Conservation (phyloP, 1,140 invertebrate genomes). For the Antheraea mylitta region DNA sequence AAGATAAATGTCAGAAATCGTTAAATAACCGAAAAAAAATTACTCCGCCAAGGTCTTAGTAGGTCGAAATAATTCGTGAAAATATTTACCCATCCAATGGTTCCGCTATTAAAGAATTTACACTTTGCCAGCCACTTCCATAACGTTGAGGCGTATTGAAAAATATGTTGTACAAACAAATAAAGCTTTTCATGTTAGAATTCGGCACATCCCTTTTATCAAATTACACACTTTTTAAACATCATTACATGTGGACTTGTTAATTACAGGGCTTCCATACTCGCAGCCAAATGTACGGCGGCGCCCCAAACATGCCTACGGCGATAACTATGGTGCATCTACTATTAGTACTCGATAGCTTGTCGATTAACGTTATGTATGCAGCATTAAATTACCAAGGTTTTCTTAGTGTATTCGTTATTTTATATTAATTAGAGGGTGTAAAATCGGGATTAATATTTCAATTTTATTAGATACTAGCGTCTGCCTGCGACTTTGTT, state of each 20-base stretch:
- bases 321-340: not conserved
- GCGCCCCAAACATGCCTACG: constrained; percentile 1
- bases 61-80: too few species aligned
- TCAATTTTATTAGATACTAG: too few species aligned
- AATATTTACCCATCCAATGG: not conserved
- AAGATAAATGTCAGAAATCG: too few species aligned
- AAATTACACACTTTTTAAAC: constrained; percentile 8
- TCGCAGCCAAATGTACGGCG: constrained; percentile 5
- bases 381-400: too few species aligned
- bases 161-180: not conserved
- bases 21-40: too few species aligned
- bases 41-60: too few species aligned
- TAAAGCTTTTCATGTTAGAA: constrained; percentile 3
- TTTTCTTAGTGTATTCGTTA: too few species aligned
- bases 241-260: constrained; percentile 8
- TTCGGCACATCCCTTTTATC: constrained; percentile 7
- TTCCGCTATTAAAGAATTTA: not conserved
- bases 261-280: constrained; percentile 9
- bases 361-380: not conserved
- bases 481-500: too few species aligned
- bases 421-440: too few species aligned
- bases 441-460: too few species aligned
- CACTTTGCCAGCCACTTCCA: not conserved
- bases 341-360: constrained; percentile 1
- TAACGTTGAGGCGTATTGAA: not conserved